Base-by-base conservation (phyloP, 2,888 invertebrate species). In the Polietes domitor region DNA sequence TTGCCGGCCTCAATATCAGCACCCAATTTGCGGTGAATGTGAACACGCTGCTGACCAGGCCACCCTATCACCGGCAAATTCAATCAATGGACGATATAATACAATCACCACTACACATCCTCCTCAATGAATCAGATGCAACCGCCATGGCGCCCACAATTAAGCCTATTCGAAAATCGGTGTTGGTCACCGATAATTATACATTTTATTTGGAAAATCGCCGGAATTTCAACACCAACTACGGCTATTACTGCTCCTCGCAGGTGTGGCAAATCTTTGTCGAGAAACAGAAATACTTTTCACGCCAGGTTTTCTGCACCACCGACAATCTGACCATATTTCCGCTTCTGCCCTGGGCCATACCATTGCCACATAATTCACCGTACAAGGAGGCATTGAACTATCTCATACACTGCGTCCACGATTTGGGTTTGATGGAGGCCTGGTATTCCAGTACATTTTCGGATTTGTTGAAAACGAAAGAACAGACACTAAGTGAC, bases 21-120 rank as follows among this genome's bases (percentile, higher is more conserved):
- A 83, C 77, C 5, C 6, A 68, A 2, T 77, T 82, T 32, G 72
- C 82, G 0, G 84, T 75, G 0, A 50, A 84, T 12, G 58, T 84
- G 37, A 53, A 86, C 41, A 82, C 86, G 0, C 71, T 82, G 0
- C 58, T 86, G 2, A 86, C 85, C 1, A 77, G 68, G 3, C 85
- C 85, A 10, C 80, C 84, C 0, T 32, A 10, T 12, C 2, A 79
- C 0, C 12, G 7, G 0, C 63, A 74, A 21, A 65, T 74, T 0
- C 7, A 63, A 28, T 26, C 63, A 1, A 17, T 32, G 1, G 63
- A 28, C 2, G 32, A 63, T 32, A 4, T 63, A 7, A 17, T 9
- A 1, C 3, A 63, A 15, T 63, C 63, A 32, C 28, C 28, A 3
- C 17, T 63, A 10, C 32, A 28, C 5, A 28, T 63, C 24, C 15